phyloP scores from a whole-genome alignment of 2,888 invertebrate species.

The Adineta ricciae region DNA sequence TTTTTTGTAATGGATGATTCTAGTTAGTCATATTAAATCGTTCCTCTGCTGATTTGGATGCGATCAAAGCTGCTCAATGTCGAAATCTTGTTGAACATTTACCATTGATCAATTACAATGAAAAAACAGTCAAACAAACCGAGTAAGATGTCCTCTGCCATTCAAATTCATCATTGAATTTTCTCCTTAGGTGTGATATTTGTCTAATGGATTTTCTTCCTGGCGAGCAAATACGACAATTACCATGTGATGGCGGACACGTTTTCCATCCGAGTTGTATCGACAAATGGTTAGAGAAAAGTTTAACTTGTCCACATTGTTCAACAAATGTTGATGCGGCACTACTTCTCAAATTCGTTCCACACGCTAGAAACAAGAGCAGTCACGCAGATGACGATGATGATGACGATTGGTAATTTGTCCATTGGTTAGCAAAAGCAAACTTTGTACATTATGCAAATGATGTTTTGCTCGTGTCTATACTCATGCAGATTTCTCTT shows the following conservation, averaged over 20 bases:
- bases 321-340: slow-evolving; percentile 82
- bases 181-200: slow-evolving; percentile 64
- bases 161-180: too few relatives aligned
- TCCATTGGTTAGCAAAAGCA: background rate
- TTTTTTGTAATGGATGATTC: background rate
- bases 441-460: background rate
- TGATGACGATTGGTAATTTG: background rate
- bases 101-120: background rate
- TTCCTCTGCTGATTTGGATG: background rate
- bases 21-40: background rate
- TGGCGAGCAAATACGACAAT: slow-evolving; percentile 68
- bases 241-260: slow-evolving; percentile 70
- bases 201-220: slow-evolving; percentile 79
- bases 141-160: too few relatives aligned
- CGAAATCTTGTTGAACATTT: slow-evolving; percentile 13
- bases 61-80: background rate
- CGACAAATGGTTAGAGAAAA: slow-evolving; percentile 76
- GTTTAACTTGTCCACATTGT: slow-evolving; percentile 79
- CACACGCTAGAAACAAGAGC: background rate
- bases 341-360: background rate
- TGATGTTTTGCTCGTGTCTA: background rate
- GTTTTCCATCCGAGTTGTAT: slow-evolving; percentile 78
- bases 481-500: background rate
- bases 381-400: too few relatives aligned
- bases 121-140: background rate